Percentiles rank a stretch among this genome's conserved stretches.
Conservation (phyloP, 2,888 invertebrate species). For the Oxycera nigricornis region DNA sequence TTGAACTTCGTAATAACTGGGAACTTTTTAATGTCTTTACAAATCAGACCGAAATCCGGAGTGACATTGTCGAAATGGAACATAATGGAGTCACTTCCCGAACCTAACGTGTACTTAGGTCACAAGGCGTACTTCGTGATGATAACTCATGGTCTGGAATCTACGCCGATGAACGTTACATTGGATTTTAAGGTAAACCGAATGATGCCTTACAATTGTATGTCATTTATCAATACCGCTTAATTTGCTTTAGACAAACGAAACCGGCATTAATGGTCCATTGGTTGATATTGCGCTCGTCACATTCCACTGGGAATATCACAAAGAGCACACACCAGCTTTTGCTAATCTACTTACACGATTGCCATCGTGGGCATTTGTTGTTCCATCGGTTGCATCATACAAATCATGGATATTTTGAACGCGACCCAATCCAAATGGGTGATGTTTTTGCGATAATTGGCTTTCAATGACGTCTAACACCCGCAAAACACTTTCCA, state of each 20-base stretch:
- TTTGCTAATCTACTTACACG: conserved; percentile 54
- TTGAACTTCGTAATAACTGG: conserved; percentile 51
- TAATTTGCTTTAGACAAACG: conserved; percentile 48
- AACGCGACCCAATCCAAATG: conserved; percentile 16
- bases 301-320: conserved; percentile 54
- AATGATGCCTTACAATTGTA: not conserved
- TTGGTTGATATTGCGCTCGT: conserved; percentile 54
- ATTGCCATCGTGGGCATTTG: conserved; percentile 54
- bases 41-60: conserved; percentile 53
- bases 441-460: not conserved
- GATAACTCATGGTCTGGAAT: conserved; percentile 54
- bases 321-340: conserved; percentile 54
- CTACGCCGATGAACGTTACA: conserved; percentile 52
- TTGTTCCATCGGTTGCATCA: conserved; percentile 54
- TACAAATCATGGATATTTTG: conserved; percentile 54
- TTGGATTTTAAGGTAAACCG: conserved; percentile 52
- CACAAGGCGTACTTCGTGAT: conserved; percentile 53
- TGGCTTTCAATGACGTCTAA: conserved; percentile 14
- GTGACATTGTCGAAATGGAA: conserved; percentile 52
- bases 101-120: conserved; percentile 51
- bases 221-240: not conserved
- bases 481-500: conserved; percentile 8
- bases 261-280: conserved; percentile 50
- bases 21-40: conserved; percentile 52
- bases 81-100: conserved; percentile 51